Evolutionary conservation across 2,113 vertebrate species (phyloP), one percentile per base, ranked within the genome.

Genomic region (Edolisoma coerulescens): DNA sequence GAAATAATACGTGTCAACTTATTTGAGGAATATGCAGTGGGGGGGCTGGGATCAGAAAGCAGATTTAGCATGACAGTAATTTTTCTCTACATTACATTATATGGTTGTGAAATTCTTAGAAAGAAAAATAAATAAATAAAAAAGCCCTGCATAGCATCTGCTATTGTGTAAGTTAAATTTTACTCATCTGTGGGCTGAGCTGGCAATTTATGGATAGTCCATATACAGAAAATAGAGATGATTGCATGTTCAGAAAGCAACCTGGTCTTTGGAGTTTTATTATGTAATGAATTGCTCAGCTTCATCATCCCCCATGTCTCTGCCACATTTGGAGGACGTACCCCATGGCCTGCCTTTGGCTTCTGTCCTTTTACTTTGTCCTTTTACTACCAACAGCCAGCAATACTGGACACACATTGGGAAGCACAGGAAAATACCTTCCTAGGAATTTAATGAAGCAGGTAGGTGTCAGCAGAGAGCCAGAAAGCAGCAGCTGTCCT

Each of bases 121-220:
- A 93, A 87, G 56, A 81, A 45, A 59, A 69, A 70, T n/a, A 82
- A 74, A 47, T 49, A 89, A 71, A 84, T 90, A 70, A 84, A 74
- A 45, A 26, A 7, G 6, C 33, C 45, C 19, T 79, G n/a, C n/a
- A n/a, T n/a, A 80, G 92, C 71, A 95, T 69, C 60, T 95, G 89
- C 64, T 93, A 88, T 92, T 95, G 71, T 84, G 7, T n/a, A 80
- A 91, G 85, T 91, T 93, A 94, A 89, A 77, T 93, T 94, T 96
- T 86, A 60, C 44, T 70, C 39, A 21, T 74, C 71, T 90, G 95
- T 92, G 79, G 93, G 92, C 53, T 88, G 83, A 94, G 52, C 70
- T 91, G 47, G 71, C 52, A 95, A 80, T 90, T 90, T 95, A 47
- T 77, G 76, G 54, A 53, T 68, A 67, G 47, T 45, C 77, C 71